Evolutionary conservation across 2,888 invertebrate genomes (phyloP).

Genomic region (Caradrina clavipalpis): DNA sequence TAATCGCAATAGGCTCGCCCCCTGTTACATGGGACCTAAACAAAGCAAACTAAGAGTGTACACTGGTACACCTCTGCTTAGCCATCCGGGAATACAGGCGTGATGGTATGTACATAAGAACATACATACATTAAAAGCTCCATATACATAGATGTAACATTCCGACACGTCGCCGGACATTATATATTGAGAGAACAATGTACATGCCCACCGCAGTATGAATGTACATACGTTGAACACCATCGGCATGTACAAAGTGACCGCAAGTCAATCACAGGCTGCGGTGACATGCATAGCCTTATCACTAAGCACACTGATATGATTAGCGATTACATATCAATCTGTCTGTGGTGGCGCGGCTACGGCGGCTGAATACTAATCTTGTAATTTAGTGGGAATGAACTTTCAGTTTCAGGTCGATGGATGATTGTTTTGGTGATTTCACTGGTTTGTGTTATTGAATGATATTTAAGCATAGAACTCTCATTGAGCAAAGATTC

Average conservation of each 20-base stretch:
- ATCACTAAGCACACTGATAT: conserved; percentile 47
- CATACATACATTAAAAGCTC: conserved; percentile 15
- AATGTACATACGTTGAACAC: conserved; percentile 11
- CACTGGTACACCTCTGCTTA: too few relatives aligned
- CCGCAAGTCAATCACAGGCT: conserved; percentile 70
- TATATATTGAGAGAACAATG: neutral
- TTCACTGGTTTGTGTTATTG: neutral
- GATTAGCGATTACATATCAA: conserved; percentile 51
- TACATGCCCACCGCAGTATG: conserved; percentile 22
- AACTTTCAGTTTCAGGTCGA: neutral
- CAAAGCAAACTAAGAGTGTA: too few relatives aligned
- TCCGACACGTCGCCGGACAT: conserved; percentile 8
- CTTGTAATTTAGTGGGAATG: neutral
- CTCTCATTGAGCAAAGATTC: too few relatives aligned
- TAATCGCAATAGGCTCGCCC: too few relatives aligned
- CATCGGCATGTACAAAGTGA: conserved; percentile 56
- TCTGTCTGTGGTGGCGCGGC: conserved; percentile 1
- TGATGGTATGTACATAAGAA: too few relatives aligned
- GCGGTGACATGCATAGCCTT: conserved; percentile 60
- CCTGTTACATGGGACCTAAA: too few relatives aligned
- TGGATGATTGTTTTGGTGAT: neutral
- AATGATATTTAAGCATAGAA: too few relatives aligned
- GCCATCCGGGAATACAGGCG: too few relatives aligned
- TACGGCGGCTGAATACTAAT: conserved; percentile 20
- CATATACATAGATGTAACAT: neutral